Evolutionary conservation across 1,140 invertebrate genomes (phyloP), one percentile per base, ranked within the genome.

Genomic region (Cardiocondyla obscurior): DNA sequence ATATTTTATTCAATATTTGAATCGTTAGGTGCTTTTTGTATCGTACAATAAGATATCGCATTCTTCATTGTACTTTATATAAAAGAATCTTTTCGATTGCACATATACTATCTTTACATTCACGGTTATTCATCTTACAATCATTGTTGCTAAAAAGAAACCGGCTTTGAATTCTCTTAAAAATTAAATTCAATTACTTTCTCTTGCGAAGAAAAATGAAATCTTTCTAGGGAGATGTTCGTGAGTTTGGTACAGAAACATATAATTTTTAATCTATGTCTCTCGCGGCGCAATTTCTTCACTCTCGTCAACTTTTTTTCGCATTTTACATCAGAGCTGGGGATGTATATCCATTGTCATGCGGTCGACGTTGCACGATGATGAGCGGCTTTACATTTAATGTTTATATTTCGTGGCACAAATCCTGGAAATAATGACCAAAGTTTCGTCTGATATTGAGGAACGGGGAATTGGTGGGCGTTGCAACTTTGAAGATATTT

Each of bases 361-460:
- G 28, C 57, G 19, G 16, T 6, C 10, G 44, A 64, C 73, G 30
- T 65, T 25, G 58, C 73, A 7, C 28, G 19, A 10, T 19, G 44
- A 77, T 46, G 60, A 67, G 46, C 22, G 19, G 49, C 19, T n/a
- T 76, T 42, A 51, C 30, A 28, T 62, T 65, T 77, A 67, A 77
- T 39, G 60, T 67, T 53, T 39, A 60, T 67, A 77, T 65, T 49
- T 64, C 44, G 16, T 39, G 73, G 33, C 44, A 16, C 30, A 67
- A 67, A 65, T 77, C 16, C 12, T 4, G 16, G 33, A 53, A 77
- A 14, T 67, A 65, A 77, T 77, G 60, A 16, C 46, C 33, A 5
- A 77, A 77, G 30, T 67, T 77, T 65, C 8, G 44, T 14, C 30
- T 67, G 46, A 77, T 77, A 67, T 77, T 53, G 46, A 33, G 25